Evolutionary conservation across 2,113 vertebrate genomes (phyloP).

Genomic region (Cololabis saira): DNA sequence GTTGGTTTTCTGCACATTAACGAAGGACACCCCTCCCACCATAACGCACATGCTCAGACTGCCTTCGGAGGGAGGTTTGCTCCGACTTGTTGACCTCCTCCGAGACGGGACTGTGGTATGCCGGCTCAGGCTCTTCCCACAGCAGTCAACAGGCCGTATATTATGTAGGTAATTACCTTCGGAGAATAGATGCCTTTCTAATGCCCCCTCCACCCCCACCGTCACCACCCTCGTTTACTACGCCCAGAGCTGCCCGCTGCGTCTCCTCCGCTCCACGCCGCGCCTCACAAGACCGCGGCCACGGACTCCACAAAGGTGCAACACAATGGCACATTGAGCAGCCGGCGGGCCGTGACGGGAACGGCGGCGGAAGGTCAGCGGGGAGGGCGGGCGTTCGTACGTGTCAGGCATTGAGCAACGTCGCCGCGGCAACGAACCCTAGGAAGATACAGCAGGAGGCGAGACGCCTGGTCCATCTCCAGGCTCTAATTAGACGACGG

Average conservation of each 20-base stretch:
- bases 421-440: conserved; percentile 35
- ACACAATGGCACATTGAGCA: conserved; percentile 55
- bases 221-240: conserved; percentile 56
- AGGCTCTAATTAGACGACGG: conserved; percentile 42
- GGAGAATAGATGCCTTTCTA: conserved; percentile 63
- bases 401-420: conserved; percentile 30
- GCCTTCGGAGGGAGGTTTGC: conserved; percentile 22
- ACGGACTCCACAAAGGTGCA: conserved; percentile 46
- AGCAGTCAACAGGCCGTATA: conserved; percentile 66
- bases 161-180: conserved; percentile 70
- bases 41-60: conserved; percentile 23
- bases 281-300: conserved; percentile 40
- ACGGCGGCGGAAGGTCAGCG: conserved; percentile 36
- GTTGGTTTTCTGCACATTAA: not conserved
- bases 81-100: conserved; percentile 65
- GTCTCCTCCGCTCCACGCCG: conserved; percentile 32
- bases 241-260: conserved; percentile 36
- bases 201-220: too few species aligned
- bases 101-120: conserved; percentile 46
- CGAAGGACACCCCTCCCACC: not conserved
- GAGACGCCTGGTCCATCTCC: conserved; percentile 22
- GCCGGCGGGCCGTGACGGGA: conserved; percentile 24
- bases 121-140: conserved; percentile 54
- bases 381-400: not conserved
- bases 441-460: conserved; percentile 21